Evolutionary conservation across 2,113 vertebrate species (phyloP), one percentile per base, ranked within the genome.

Genomic region (Varanus komodoensis): DNA sequence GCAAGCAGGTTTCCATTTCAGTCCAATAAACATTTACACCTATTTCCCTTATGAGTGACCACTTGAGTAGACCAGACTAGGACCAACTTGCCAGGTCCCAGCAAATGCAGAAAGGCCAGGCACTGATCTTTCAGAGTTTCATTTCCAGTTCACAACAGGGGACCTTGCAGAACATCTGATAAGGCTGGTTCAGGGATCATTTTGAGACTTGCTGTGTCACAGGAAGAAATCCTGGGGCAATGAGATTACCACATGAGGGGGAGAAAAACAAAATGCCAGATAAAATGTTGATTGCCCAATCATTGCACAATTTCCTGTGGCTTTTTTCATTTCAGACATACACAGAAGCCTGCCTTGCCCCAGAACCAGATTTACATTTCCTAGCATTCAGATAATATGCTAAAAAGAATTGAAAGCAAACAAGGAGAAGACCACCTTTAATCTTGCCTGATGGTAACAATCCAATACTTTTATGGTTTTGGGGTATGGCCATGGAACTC

Each of bases 101-200:
- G 89, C 74, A 90, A 95, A 96, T 93, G 89, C 94, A 95, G 89
- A 94, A 91, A 89, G 90, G 87, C 32, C 57, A 94, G 94, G 91
- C 94, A 92, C 85, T 95, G 93, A 93, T 95, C 92, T 91, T 93
- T 90, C 89, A 92, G 93, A 92, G 89, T 91, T 96, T 71, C 23
- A 38, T 23, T 38, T 81, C 95, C 91, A 82, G 82, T 84, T 95
- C 52, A 0, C 93, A 92, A 87, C 78, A 93, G 94, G 91, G 89
- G 87, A 80, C 91, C 91, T 95, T 96, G 93, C 89, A 92, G 95
- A 96, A 96, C 93, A 95, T 92, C 93, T 95, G 93, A 90, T 82
- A 95, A 93, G 94, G 93, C 93, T 87, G 95, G 94, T 93, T 91
- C 88, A 95, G 93, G 93, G 93, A 94, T 86, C 0, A 0, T 91